Base-by-base conservation (phyloP, 2,797 vertebrate species). In the Euphonia xanthogaster region DNA sequence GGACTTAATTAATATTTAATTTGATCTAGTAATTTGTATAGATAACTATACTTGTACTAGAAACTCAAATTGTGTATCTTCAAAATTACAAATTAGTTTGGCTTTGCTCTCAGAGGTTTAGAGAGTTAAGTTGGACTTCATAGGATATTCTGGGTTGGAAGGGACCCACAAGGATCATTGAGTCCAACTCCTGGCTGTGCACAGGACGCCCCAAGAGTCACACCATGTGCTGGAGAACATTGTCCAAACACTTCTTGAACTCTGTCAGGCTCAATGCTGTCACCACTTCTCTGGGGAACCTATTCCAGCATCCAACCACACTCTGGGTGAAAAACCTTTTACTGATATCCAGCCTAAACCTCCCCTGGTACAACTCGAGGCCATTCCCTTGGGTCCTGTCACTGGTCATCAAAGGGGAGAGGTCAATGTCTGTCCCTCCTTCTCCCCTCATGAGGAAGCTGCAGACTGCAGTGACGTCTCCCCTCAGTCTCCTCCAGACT, bases 391-490 rank as follows among this genome's bases (percentile, higher is more conserved):
- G 2, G 8, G 7, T 37, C 5, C 27, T n/a, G 3, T 42, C 42
- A 35, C 27, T 37, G 66, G 3, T 44, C 25, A 33, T 30, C n/a
- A 44, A 4, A 57, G 5, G 8, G 9, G 22, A 39, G 23, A 50
- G 23, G 9, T 71, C 7, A 12, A 3, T 65, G 5, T 19, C 51
- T 65, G 13, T 4, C 13, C 15, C 50, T 50, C 31, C 1, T 2
- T 16, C 20, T 71, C 16, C 16, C 7, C 15, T 50, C 44, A 37
- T 0, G 0, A 24, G 18, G 28, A 37, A 50, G 19, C 1, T 72
- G 16, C 5, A 65, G 17, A 24, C 23, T 31, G 9, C 58, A 40
- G 8, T 61, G 37, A 5, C 1, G 1, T 61, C 7, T 68, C 4
- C 0, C 3, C 13, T 68, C 55, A 75, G 25, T 28, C 47, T 88